Conservation (phyloP, 2,888 invertebrate species). For the Acanthosepion lycidas region DNA sequence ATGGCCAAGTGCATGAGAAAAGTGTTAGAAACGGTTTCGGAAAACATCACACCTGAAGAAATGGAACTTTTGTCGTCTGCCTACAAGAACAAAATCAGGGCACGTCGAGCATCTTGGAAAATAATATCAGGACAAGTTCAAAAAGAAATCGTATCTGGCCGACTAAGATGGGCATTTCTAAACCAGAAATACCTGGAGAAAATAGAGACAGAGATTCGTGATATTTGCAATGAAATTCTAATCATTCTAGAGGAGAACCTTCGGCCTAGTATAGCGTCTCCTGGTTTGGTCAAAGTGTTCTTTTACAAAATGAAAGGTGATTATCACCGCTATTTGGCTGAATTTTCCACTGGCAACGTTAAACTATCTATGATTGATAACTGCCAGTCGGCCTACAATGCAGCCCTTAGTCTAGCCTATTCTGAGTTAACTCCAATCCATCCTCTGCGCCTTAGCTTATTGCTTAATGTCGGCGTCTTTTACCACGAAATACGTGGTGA, state of each 20-base stretch:
- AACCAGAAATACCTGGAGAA: not conserved
- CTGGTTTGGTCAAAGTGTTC: not conserved
- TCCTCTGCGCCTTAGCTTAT: not conserved
- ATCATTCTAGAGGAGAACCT: not conserved
- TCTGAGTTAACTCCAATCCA: not conserved
- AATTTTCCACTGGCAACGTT: not conserved
- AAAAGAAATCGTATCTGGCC: not conserved
- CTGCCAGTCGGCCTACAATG: not conserved
- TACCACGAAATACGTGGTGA: not conserved
- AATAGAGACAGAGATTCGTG: not conserved
- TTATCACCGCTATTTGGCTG: slow-evolving; percentile 8
- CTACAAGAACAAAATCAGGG: not conserved
- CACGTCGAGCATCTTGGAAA: not conserved
- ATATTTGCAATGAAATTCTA: not conserved
- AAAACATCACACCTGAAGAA: not conserved
- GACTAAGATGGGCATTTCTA: not conserved
- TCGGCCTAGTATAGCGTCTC: not conserved
- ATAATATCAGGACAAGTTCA: not conserved
- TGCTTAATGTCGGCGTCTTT: not conserved
- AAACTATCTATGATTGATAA: not conserved
- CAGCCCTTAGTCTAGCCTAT: not conserved
- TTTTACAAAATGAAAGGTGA: slow-evolving; percentile 39
- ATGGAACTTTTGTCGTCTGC: not conserved
- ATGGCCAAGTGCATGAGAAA: not conserved
- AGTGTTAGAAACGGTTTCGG: not conserved